Base-by-base conservation (phyloP, 2,888 invertebrate species). In the Blomia tropicalis region DNA sequence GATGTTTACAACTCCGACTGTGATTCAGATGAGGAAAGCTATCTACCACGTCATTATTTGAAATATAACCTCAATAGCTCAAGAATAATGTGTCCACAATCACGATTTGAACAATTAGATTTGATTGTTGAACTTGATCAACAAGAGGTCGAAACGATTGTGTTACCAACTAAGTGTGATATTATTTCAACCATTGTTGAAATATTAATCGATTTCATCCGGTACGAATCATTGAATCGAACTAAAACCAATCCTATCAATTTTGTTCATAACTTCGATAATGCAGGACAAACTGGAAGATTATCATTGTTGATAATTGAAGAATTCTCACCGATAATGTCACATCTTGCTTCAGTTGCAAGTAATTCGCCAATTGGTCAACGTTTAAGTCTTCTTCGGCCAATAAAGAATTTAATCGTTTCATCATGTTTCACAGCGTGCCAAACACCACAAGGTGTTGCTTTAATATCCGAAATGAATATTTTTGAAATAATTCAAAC, bases 141-240 rank as follows among this genome's bases (percentile, higher is more conserved):
- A 36, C 7, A 36, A 11, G 36, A 36, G 7, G 17, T 11, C 36
- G 7, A 11, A 7, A 36, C 36, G 7, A 17, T 36, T 17, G 17
- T 11, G 1, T 25, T 41, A 43, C 43, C 59, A 19, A 59, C 23
- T 43, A 41, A 36, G 25, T 23, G 36, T 23, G 56, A 56, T 29
- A 22, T 61, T 3, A 56, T 61, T 56, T 36, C 30, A 27, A 4
- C 22, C 2, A 56, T 61, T 22, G 41, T 61, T 19, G 29, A 61
- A n/a, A 54, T 61, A 23, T 19, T 61, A 51, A 61, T 43, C 25
- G 62, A 36, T 22, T 53, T 58, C 54, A 54, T 51, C 32, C 36
- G 31, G 4, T 59, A 59, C 29, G 59, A 59, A 23, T 36, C 31
- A 27, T 19, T 56, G 4, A 36, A 31, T 17, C 32, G n/a, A n/a